Base-by-base conservation (phyloP, 2,888 invertebrate species). In the Trichogramma dendrolimi region DNA sequence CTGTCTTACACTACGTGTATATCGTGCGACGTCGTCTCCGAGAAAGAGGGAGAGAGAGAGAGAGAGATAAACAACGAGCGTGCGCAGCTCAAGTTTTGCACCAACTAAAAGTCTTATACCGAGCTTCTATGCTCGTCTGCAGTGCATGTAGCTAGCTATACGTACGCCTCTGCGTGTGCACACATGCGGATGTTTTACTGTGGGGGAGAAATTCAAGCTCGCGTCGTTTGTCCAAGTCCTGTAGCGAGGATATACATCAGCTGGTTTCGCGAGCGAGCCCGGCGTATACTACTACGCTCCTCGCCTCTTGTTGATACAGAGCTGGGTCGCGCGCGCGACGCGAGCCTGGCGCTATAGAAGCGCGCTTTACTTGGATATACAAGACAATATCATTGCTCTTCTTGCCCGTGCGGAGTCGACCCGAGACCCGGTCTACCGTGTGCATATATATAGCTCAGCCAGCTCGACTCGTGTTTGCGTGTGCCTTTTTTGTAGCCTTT, bases 301-400 rank as follows among this genome's bases (percentile, higher is more conserved):
- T 39, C 39, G 11, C 7, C 27, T 27, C 27, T 27, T 27, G 27
- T 27, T 27, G 27, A 27, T 27, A 27, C 27, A 27, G 27, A 27
- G 27, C 27, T 27, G 2, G 27, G 27, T 27, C 27, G 27, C 27
- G 27, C 27, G 27, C 27, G 27, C 27, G 27, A 27, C 27, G 27
- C 27, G 27, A 27, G 27, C 27, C 27, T 27, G 2, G 3, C 27
- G 27, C 27, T 27, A 27, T 27, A 27, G 2, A 27, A 27, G 27
- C 27, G 27, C 27, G 27, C 27, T 27, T 27, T 27, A 27, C n/a
- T 46, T 6, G 48, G 6, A 14, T 48, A 11, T 14, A n/a, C 6
- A 48, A 50, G 58, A 51, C 55, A 55, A 58, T 58, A 58, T 55
- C 51, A 39, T 47, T 11, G 46, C 55, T 58, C 58, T 55, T 11